Percentiles rank a stretch among this genome's conserved stretches.
Evolutionary conservation across 2,888 invertebrate species (phyloP).

Genomic region (Heliconius cydno): DNA sequence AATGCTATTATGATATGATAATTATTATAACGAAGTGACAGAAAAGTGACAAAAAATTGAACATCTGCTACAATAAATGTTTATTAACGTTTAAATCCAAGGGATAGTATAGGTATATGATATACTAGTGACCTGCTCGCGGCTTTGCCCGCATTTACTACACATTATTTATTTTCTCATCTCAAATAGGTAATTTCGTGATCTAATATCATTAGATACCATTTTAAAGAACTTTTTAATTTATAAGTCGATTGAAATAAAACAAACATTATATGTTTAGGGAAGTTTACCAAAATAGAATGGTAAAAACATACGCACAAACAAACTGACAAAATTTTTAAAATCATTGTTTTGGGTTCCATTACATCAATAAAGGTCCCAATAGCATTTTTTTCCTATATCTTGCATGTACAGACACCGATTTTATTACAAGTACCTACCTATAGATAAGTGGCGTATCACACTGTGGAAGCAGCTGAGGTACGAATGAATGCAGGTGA

Average conservation of each 20-base stretch:
- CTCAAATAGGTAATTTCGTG: too few species aligned
- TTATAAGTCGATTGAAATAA: background rate
- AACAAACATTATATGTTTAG: background rate
- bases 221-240: too few species aligned
- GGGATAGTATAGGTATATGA: background rate
- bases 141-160: background rate
- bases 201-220: background rate
- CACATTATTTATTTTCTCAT: background rate
- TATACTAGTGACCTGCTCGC: background rate
- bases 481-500: slow-evolving; percentile 26
- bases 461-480: slow-evolving; percentile 30
- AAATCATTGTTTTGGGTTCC: background rate
- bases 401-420: background rate
- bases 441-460: slow-evolving; percentile 26
- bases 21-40: slow-evolving; percentile 22
- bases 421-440: too few species aligned
- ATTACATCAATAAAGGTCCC: background rate
- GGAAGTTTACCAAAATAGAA: background rate
- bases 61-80: slow-evolving; percentile 32
- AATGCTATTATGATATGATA: background rate
- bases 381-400: background rate
- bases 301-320: background rate
- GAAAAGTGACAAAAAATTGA: slow-evolving; percentile 2
- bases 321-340: background rate
- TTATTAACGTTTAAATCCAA: slow-evolving; percentile 3